Base-by-base conservation (phyloP, 2,888 invertebrate genomes). In the Cyclophora punctaria region DNA sequence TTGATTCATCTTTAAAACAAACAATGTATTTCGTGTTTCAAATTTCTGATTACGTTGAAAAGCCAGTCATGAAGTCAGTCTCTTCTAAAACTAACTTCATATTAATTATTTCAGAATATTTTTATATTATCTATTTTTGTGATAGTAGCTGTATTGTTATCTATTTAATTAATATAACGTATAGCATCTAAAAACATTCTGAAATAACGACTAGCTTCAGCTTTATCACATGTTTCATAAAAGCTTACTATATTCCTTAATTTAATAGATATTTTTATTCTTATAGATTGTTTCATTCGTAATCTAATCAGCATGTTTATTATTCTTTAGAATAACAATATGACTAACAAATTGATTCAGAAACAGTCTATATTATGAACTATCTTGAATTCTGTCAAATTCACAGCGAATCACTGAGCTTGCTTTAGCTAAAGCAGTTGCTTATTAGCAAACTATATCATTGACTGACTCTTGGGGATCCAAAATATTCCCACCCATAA, bases 391-490 rank as follows among this genome's bases (percentile, higher is more conserved):
- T 51, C 57, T 60, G 50, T 55, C 37, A 41, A 47, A 46, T 4
- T 42, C 41, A 50, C 46, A 46, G 34, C 43, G 20, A 33, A 53
- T 60, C 62, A 69, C 64, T 58, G 61, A 66, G 66, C 71, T 82
- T 84, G 85, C 85, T 86, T 86, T 54, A 58, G 82, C 85, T 83
- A 72, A 80, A 73, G 83, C 82, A 73, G 78, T 75, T 69, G 84
- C 85, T 85, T 85, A 48, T 79, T 78, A 61, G 80, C 80, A 73
- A 73, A 53, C 57, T 61, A 59, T 57, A 48, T 62, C 69, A 69
- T 66, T 53, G 53, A 41, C 45, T 53, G 57, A 46, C 64, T 57
- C 55, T 54, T 61, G 55, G 57, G 62, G 58, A 59, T 60, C 6
- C 48, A 55, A 49, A 57, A 51, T 46, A n/a, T 50, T 53, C 58